A percentile compares a stretch with the other conserved stretches of the same genome.
phyloP scores from a whole-genome alignment of 2,113 vertebrate species.

The Collichthys lucidus region DNA sequence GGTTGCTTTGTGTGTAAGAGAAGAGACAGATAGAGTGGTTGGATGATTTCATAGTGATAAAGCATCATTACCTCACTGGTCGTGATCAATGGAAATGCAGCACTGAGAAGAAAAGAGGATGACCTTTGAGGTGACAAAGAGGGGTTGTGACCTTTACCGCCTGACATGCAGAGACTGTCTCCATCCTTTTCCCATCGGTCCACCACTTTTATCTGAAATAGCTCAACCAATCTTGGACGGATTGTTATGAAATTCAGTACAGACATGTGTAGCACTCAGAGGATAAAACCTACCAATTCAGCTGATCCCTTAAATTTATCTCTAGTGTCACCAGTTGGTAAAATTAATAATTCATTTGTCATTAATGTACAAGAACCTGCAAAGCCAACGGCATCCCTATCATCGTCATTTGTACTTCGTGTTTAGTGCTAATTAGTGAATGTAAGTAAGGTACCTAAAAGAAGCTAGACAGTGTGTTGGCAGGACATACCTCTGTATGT shows the following conservation, averaged over 20 bases:
- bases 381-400: not conserved
- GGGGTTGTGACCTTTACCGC: conserved; percentile 6
- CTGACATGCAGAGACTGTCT: not conserved
- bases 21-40: not conserved
- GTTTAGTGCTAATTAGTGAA: too few species aligned
- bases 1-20: not conserved
- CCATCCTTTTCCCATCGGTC: not conserved
- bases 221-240: too few species aligned
- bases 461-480: not conserved
- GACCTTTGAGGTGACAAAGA: conserved; percentile 24
- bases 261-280: too few species aligned
- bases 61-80: not conserved
- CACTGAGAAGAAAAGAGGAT: not conserved
- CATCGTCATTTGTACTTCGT: not conserved
- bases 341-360: too few species aligned
- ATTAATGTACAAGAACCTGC: too few species aligned
- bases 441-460: not conserved
- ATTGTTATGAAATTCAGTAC: too few species aligned
- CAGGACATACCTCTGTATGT: too few species aligned
- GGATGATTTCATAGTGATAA: not conserved
- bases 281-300: too few species aligned
- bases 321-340: not conserved
- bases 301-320: not conserved
- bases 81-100: conserved; percentile 12
- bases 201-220: not conserved